These are phyloP conservation scores for Harpalus rubripes DNA, from an alignment of 2,888 invertebrate species.

Conservation along the genomic window DNA sequence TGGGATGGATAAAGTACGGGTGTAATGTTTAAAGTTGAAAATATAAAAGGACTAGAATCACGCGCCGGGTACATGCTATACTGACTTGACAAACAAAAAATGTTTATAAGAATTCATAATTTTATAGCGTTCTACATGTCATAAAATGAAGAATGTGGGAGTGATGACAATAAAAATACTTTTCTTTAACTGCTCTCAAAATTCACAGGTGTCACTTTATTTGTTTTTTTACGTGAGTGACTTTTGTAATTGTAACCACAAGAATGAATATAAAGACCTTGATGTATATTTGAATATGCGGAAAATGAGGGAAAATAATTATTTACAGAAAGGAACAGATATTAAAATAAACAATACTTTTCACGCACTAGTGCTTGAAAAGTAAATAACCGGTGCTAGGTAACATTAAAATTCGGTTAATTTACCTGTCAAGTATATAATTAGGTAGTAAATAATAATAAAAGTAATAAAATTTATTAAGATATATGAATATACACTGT, in stretches of 20 bases:
- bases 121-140: neutral
- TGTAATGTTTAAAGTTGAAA: slow-evolving; percentile 7
- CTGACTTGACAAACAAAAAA: neutral
- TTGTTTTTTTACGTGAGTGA: neutral
- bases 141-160: neutral
- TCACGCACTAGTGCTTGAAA: too few relatives aligned
- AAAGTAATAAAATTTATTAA: too few relatives aligned
- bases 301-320: too few relatives aligned
- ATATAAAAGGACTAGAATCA: neutral
- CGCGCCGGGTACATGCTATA: neutral
- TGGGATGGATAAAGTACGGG: slow-evolving; percentile 1
- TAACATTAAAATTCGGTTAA: too few relatives aligned
- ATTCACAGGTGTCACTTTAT: neutral
- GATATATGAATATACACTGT: too few relatives aligned
- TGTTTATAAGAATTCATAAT: neutral
- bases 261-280: neutral
- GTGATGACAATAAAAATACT: neutral
- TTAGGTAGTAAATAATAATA: too few relatives aligned
- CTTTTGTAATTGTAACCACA: neutral
- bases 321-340: too few relatives aligned
- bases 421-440: too few relatives aligned
- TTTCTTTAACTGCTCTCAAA: neutral
- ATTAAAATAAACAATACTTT: too few relatives aligned
- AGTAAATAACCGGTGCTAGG: too few relatives aligned
- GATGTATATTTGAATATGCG: too few relatives aligned